A percentile compares a stretch with the other conserved stretches of the same genome.
These are phyloP conservation scores for Sphaerophoria taeniata DNA, from an alignment of 2,888 invertebrate species.

Conservation along the genomic window DNA sequence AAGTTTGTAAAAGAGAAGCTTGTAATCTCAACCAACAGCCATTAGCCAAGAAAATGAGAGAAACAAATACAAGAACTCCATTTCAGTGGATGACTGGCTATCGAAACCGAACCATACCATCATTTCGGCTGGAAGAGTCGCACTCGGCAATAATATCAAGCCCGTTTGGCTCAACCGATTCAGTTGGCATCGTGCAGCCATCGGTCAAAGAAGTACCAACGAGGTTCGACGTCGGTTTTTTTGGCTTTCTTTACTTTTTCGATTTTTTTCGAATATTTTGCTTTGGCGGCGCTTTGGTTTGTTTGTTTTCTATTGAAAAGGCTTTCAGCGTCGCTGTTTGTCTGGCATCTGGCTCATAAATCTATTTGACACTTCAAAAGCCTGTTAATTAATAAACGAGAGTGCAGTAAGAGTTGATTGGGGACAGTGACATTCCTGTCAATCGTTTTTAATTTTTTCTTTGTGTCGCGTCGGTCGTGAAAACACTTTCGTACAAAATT, in stretches of 20 bases:
- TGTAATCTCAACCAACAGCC: neutral
- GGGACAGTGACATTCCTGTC: constrained; percentile 31
- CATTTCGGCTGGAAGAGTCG: constrained; percentile 17
- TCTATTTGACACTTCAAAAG: constrained; percentile 12
- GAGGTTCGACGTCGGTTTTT: neutral
- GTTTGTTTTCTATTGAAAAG: constrained; percentile 13
- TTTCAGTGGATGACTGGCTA: constrained; percentile 38
- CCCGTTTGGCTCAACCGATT: constrained; percentile 56
- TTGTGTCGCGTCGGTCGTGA: constrained; percentile 22
- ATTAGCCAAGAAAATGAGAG: constrained; percentile 28
- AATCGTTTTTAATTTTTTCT: too few species aligned
- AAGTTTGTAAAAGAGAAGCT: constrained; percentile 29
- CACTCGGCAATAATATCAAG: constrained; percentile 45
- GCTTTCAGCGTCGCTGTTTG: constrained; percentile 16
- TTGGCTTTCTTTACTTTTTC: neutral
- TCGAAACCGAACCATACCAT: constrained; percentile 37
- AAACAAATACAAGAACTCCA: constrained; percentile 29
- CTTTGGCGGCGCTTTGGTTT: constrained; percentile 21
- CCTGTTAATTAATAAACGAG: neutral
- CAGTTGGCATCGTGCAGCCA: constrained; percentile 58
- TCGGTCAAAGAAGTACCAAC: constrained; percentile 12
- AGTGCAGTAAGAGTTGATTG: constrained; percentile 28
- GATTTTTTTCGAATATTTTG: neutral
- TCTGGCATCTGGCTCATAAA: constrained; percentile 19
- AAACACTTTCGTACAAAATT: constrained; percentile 56